Percentiles rank a stretch among this genome's conserved stretches.
These are phyloP conservation scores for Alsophila aescularia DNA, from an alignment of 2,888 invertebrate species.

Conservation along the genomic window DNA sequence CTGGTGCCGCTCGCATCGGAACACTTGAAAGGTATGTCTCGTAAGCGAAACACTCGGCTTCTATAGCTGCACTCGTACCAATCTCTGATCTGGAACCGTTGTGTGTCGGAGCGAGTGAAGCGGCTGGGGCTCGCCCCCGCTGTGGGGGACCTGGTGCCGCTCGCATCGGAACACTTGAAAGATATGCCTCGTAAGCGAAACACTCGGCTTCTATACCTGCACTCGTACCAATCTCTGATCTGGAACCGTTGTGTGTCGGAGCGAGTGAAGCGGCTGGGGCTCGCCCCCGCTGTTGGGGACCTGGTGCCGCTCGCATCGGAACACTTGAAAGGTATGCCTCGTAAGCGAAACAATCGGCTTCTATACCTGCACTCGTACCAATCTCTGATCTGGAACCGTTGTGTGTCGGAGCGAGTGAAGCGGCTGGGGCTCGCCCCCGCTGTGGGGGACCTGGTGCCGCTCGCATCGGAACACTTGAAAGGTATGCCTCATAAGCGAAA, in stretches of 20 bases:
- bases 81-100: slow-evolving; percentile 95
- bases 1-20: slow-evolving; percentile 1
- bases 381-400: slow-evolving; percentile 95
- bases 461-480: neutral
- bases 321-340: neutral
- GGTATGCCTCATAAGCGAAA: too few relatives aligned
- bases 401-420: slow-evolving; percentile 70
- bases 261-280: neutral
- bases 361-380: slow-evolving; percentile 98
- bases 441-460: slow-evolving; percentile 12
- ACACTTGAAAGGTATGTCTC: neutral
- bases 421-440: neutral
- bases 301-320: slow-evolving; percentile 1
- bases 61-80: slow-evolving; percentile 98
- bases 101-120: slow-evolving; percentile 70
- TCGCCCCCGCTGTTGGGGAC: slow-evolving; percentile 8
- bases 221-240: slow-evolving; percentile 96
- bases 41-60: slow-evolving; percentile 92
- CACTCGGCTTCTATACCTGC: slow-evolving; percentile 94
- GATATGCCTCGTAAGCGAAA: too few relatives aligned
- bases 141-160: slow-evolving; percentile 12
- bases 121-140: neutral
- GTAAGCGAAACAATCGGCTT: slow-evolving; percentile 92
- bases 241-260: slow-evolving; percentile 92
- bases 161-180: neutral